These are phyloP conservation scores for Eonycteris spelaea DNA, from an alignment of 2,113 vertebrate species.

Conservation along the genomic window DNA sequence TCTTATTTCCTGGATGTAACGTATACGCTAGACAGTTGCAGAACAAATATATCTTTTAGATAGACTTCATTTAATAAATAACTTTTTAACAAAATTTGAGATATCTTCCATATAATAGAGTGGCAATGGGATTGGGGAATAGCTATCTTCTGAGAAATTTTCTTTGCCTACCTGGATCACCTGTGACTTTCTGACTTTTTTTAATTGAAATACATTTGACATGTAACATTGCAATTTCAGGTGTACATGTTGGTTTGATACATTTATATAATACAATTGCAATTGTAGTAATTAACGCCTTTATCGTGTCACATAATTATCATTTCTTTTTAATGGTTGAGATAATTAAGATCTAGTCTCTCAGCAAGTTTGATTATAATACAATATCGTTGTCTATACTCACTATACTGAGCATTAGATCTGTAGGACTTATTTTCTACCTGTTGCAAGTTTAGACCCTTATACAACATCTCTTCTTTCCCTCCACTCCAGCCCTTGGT, in stretches of 20 bases:
- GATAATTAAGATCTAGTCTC: neutral
- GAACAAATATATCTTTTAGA: no score
- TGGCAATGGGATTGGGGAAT: no score
- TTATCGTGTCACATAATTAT: neutral
- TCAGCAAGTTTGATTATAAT: neutral
- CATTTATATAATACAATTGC: neutral
- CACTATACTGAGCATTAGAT: neutral
- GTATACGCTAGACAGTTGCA: no score
- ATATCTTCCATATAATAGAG: no score
- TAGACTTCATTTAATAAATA: no score
- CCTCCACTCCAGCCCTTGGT: neutral
- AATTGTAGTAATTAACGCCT: neutral
- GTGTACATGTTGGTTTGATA: neutral
- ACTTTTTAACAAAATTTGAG: no score
- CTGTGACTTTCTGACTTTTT: neutral
- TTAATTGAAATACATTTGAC: neutral
- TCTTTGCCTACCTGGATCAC: neutral
- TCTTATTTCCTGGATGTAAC: neutral
- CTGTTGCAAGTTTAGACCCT: neutral
- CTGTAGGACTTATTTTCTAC: neutral
- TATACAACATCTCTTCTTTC: neutral
- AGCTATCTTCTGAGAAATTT: no score
- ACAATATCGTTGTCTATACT: neutral
- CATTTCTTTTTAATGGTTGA: neutral
- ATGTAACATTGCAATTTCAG: neutral